These are phyloP conservation scores for Tiliacea aurago DNA, from an alignment of 2,888 invertebrate species.

Conservation along the genomic window DNA sequence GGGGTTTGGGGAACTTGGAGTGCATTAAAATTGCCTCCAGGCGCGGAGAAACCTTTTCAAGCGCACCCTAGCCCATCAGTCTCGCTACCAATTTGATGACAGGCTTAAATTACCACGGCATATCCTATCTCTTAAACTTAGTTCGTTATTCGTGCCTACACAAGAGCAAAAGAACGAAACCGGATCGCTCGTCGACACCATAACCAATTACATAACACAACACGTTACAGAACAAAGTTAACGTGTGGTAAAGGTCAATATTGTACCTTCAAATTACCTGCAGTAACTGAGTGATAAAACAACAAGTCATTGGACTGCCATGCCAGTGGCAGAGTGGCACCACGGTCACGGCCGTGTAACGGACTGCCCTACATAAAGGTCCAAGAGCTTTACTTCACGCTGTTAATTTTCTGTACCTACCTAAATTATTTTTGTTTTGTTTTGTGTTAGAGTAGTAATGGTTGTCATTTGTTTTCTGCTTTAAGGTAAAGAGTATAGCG, in stretches of 20 bases:
- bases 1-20: not conserved
- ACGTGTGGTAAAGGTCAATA: conserved; percentile 57
- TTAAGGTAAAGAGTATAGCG: not conserved
- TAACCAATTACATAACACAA: conserved; percentile 36
- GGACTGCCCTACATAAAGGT: conserved; percentile 86
- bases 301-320: conserved; percentile 74
- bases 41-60: not conserved
- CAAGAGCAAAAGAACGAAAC: conserved; percentile 16
- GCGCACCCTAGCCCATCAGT: too few species aligned
- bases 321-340: conserved; percentile 48
- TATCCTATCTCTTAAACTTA: not conserved
- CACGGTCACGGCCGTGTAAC: conserved; percentile 87
- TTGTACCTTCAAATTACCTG: conserved; percentile 52
- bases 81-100: not conserved
- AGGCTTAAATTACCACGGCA: too few species aligned
- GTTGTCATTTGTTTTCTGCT: conserved; percentile 16
- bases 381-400: conserved; percentile 66
- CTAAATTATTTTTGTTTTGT: not conserved
- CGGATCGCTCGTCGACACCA: conserved; percentile 12
- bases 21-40: not conserved
- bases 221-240: conserved; percentile 36
- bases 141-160: not conserved
- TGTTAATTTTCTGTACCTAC: conserved; percentile 41
- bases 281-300: conserved; percentile 64
- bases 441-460: not conserved